These are phyloP conservation scores for Noctua janthe DNA, from an alignment of 2,888 invertebrate species.

Conservation along the genomic window DNA sequence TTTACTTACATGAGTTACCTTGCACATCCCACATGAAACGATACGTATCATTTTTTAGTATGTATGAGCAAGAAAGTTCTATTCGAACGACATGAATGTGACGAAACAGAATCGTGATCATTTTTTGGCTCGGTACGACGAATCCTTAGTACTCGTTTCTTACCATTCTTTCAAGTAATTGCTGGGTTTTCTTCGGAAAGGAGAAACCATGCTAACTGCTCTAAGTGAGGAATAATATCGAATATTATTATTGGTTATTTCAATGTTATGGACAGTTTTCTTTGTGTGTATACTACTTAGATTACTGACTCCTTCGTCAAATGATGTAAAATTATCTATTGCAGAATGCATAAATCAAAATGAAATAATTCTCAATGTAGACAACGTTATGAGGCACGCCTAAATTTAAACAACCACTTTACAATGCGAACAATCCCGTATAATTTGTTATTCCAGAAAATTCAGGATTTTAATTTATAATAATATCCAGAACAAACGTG, in stretches of 20 bases:
- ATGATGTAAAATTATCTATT: neutral
- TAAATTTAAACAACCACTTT: conserved; percentile 19
- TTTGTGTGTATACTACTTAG: neutral
- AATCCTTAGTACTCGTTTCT: neutral
- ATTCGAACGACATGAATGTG: neutral
- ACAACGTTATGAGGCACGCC: neutral
- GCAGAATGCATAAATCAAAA: neutral
- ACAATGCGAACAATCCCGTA: neutral
- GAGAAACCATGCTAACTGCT: neutral
- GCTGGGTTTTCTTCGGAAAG: neutral
- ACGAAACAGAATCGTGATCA: neutral
- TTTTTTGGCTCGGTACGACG: neutral
- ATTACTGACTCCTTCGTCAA: neutral
- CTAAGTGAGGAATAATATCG: neutral
- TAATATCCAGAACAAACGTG: conserved; percentile 26
- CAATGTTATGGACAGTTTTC: neutral
- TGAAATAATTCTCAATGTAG: neutral
- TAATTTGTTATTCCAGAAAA: conserved; percentile 29
- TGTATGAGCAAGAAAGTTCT: neutral
- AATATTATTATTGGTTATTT: neutral
- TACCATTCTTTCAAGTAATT: neutral
- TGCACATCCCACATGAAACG: neutral
- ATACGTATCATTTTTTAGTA: neutral
- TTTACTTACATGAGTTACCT: neutral
- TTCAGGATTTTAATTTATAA: conserved; percentile 38